Evolutionary conservation across 1,140 invertebrate species (phyloP).

Genomic region (Zaprionus ornatus): DNA sequence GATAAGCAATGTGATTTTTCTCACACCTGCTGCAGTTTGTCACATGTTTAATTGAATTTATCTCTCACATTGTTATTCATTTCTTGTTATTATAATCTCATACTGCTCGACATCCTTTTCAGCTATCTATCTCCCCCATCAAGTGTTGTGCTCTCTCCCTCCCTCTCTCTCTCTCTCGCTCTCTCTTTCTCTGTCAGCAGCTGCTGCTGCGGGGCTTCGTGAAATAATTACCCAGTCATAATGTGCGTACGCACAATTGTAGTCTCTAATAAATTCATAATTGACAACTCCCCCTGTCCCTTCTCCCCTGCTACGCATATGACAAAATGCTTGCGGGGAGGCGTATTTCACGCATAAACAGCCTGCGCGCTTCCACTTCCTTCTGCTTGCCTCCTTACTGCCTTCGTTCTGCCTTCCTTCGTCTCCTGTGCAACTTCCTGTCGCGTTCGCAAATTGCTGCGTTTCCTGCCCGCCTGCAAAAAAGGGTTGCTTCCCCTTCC

Average conservation of each 20-base stretch:
- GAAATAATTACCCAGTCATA: conserved; percentile 20
- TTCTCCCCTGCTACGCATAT: conserved; percentile 24
- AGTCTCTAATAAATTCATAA: conserved; percentile 59
- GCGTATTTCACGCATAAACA: conserved; percentile 75
- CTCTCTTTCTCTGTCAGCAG: background rate
- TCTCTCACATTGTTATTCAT: background rate
- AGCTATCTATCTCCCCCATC: background rate
- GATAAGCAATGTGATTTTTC: background rate
- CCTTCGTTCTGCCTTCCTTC: background rate
- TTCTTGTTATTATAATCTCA: background rate
- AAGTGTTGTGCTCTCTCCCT: background rate
- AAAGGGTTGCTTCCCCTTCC: conserved; percentile 24
- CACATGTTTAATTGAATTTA: conserved; percentile 5
- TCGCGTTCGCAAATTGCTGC: conserved; percentile 34
- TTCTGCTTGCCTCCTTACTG: background rate
- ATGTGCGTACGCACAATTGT: conserved; percentile 35
- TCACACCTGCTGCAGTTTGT: background rate
- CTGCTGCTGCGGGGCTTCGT: conserved; percentile 18
- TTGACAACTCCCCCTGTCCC: conserved; percentile 26
- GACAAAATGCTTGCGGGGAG: conserved; percentile 65
- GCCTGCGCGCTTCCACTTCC: conserved; percentile 43
- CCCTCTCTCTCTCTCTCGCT: background rate
- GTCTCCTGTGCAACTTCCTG: conserved; percentile 34
- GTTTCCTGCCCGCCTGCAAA: conserved; percentile 36
- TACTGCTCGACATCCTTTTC: background rate